Conservation (phyloP, 2,113 vertebrate genomes). For the Pseudorhombus dupliciocellatus region DNA sequence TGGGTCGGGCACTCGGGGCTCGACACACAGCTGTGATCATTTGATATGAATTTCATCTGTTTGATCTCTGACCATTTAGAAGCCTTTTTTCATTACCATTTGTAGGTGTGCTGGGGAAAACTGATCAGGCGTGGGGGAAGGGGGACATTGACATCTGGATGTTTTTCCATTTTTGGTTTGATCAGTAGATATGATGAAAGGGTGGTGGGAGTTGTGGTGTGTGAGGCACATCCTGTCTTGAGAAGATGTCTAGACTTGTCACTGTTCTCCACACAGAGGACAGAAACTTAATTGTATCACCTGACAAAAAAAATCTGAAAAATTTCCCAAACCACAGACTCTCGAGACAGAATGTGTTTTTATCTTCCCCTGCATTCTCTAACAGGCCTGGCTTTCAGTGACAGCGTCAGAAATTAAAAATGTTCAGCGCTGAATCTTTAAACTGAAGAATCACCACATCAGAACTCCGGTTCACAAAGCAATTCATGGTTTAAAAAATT, state of each 20-base stretch:
- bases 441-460: constrained; percentile 4
- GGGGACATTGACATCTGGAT: constrained; percentile 17
- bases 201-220: constrained; percentile 55
- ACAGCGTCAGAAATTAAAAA: constrained; percentile 28
- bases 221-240: constrained; percentile 57
- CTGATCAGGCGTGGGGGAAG: background rate
- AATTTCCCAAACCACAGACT: constrained; percentile 15
- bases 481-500: background rate
- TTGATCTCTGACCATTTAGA: constrained; percentile 42
- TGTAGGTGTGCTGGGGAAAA: background rate
- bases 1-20: constrained; percentile 9
- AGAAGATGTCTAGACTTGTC: constrained; percentile 27
- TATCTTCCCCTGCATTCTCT: constrained; percentile 25
- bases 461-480: background rate
- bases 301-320: background rate
- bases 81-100: background rate
- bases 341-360: constrained; percentile 48
- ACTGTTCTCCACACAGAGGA: background rate
- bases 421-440: background rate
- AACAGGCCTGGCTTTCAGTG: constrained; percentile 59
- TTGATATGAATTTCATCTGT: constrained; percentile 42
- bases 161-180: constrained; percentile 41
- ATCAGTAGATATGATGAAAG: constrained; percentile 38
- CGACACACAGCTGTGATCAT: constrained; percentile 51
- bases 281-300: constrained; percentile 1